Conservation (phyloP, 2,797 vertebrate species). For the Sciurus vulgaris region DNA sequence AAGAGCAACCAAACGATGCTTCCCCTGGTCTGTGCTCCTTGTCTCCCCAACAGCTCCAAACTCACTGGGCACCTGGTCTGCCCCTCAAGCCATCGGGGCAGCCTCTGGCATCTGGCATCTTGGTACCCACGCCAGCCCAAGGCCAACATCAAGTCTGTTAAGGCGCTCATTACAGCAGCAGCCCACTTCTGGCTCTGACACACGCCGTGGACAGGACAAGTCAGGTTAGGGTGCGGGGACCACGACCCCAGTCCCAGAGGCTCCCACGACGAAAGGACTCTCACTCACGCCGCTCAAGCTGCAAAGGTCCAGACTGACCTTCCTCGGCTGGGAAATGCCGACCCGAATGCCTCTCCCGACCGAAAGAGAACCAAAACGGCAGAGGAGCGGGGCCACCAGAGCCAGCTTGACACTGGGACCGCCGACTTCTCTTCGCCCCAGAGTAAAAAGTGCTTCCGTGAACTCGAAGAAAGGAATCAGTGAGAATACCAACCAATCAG, state of each 20-base stretch:
- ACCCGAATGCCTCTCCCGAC: neutral
- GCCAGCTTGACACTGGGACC: neutral
- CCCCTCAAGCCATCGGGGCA: too few relatives aligned
- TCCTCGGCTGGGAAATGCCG: too few relatives aligned
- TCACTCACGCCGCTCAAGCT: neutral
- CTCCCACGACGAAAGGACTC: neutral
- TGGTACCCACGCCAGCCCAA: neutral
- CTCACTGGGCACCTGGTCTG: too few relatives aligned
- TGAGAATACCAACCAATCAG: neutral
- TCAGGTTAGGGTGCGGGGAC: neutral
- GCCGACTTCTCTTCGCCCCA: conserved; percentile 35
- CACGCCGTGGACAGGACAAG: neutral
- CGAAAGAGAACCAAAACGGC: neutral
- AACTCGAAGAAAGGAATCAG: neutral
- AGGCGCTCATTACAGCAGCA: too few relatives aligned
- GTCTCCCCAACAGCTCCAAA: too few relatives aligned
- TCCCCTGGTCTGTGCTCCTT: neutral
- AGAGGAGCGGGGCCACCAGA: neutral
- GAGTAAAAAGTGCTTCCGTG: conserved; percentile 78
- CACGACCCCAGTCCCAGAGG: neutral
- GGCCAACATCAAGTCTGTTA: neutral
- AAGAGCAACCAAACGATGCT: too few relatives aligned
- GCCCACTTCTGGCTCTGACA: too few relatives aligned
- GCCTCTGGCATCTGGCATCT: neutral
- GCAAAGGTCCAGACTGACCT: neutral